Conservation (phyloP, 2,113 vertebrate genomes). For the Nothocercus nigrocapillus region DNA sequence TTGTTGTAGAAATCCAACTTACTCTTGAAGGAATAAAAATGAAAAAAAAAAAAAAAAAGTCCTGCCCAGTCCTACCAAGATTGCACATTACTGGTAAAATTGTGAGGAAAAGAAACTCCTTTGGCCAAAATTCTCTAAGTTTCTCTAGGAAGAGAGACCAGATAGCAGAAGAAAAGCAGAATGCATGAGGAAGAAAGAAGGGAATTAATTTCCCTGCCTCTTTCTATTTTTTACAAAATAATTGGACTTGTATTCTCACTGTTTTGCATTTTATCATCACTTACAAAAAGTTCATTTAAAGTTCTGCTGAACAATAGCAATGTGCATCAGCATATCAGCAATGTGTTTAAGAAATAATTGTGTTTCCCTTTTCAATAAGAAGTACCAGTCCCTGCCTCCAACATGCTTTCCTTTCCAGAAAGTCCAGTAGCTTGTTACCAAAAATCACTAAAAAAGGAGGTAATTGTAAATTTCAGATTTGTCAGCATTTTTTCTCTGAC, state of each 20-base stretch:
- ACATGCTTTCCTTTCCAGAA: neutral
- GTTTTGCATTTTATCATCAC: neutral
- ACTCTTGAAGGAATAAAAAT: neutral
- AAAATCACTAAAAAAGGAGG: neutral
- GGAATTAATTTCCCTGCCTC: neutral
- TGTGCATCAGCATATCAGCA: neutral
- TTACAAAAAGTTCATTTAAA: neutral
- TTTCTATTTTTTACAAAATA: neutral
- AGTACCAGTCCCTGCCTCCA: neutral
- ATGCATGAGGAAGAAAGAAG: neutral
- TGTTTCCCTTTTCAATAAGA: neutral
- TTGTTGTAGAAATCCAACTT: neutral
- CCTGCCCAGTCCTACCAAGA: neutral
- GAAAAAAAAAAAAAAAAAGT: neutral
- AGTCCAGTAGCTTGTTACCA: neutral
- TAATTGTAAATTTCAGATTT: neutral
- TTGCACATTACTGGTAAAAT: neutral
- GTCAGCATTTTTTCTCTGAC: neutral
- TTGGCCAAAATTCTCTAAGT: neutral
- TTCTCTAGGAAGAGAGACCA: neutral
- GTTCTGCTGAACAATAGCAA: neutral
- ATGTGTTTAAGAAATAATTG: neutral
- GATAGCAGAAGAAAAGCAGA: neutral
- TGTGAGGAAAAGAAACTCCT: neutral
- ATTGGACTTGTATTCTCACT: neutral